A percentile compares a stretch with the other conserved stretches of the same genome.
phyloP scores from a whole-genome alignment of 1,140 invertebrate genomes.

The Mylabris phalerata region DNA sequence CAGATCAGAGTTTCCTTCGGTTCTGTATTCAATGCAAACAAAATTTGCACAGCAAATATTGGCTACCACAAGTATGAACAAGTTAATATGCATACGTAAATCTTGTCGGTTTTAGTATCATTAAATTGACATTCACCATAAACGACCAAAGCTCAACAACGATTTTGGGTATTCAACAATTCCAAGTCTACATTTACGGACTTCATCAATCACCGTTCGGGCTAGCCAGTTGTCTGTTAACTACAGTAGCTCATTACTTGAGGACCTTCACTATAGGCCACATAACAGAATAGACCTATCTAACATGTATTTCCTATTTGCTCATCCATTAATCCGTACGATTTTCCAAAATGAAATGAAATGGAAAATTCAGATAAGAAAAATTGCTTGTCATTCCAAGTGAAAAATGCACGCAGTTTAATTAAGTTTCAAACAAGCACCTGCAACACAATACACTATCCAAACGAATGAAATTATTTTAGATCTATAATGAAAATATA shows the following conservation, averaged over 20 bases:
- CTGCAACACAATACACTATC: constrained; percentile 15
- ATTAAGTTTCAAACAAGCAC: constrained; percentile 16
- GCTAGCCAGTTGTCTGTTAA: constrained; percentile 33
- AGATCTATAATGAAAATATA: constrained; percentile 16
- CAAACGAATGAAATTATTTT: constrained; percentile 4
- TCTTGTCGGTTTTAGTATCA: constrained; percentile 16
- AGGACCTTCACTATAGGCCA: not conserved
- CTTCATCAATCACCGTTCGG: constrained; percentile 34
- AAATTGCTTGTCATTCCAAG: constrained; percentile 15
- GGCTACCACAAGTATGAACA: constrained; percentile 9
- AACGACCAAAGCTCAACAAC: constrained; percentile 6
- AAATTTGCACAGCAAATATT: constrained; percentile 17
- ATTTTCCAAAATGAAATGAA: constrained; percentile 2
- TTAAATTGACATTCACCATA: not conserved
- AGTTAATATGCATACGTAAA: constrained; percentile 23
- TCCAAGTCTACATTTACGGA: constrained; percentile 33
- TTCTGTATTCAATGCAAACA: constrained; percentile 12
- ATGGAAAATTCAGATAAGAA: constrained; percentile 14
- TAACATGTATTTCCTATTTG: constrained; percentile 8
- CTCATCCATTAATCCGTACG: not conserved
- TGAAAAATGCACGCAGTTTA: constrained; percentile 18
- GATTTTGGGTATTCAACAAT: constrained; percentile 23
- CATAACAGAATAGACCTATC: not conserved
- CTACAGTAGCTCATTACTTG: constrained; percentile 31
- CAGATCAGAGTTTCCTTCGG: constrained; percentile 13